Conservation (phyloP, 2,888 invertebrate genomes). For the Rotaria sp. region DNA sequence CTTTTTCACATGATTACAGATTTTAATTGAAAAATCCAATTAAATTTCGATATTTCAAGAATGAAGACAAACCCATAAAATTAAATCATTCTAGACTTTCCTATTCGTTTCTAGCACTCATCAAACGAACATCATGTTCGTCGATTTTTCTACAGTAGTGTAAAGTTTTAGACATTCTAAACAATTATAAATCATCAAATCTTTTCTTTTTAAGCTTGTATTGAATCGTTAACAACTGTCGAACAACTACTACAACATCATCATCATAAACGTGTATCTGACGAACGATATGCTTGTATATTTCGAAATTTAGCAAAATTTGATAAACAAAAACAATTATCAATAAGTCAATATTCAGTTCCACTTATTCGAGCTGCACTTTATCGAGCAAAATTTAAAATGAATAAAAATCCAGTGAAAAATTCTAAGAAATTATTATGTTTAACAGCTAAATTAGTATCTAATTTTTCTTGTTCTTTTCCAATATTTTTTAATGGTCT, state of each 20-base stretch:
- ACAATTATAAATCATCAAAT: too few relatives aligned
- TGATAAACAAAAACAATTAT: background rate
- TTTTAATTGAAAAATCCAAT: too few relatives aligned
- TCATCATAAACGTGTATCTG: background rate
- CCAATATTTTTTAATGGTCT: constrained; percentile 4
- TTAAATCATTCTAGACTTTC: too few relatives aligned
- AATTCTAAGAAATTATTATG: too few relatives aligned
- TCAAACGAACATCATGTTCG: too few relatives aligned
- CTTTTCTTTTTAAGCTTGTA: background rate
- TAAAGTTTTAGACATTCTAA: too few relatives aligned
- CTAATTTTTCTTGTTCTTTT: background rate
- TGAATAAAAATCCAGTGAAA: too few relatives aligned
- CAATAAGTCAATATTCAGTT: background rate
- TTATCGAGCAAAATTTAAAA: background rate
- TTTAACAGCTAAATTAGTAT: background rate
- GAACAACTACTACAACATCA: background rate
- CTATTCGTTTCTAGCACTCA: too few relatives aligned
- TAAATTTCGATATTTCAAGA: too few relatives aligned
- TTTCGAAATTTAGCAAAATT: background rate
- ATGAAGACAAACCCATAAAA: too few relatives aligned
- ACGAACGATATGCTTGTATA: background rate
- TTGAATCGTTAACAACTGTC: background rate
- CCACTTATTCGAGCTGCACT: background rate
- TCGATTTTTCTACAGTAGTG: too few relatives aligned
- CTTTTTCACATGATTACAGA: too few relatives aligned